Base-by-base conservation (phyloP, 1,140 invertebrate species). In the Plutomurus gul region DNA sequence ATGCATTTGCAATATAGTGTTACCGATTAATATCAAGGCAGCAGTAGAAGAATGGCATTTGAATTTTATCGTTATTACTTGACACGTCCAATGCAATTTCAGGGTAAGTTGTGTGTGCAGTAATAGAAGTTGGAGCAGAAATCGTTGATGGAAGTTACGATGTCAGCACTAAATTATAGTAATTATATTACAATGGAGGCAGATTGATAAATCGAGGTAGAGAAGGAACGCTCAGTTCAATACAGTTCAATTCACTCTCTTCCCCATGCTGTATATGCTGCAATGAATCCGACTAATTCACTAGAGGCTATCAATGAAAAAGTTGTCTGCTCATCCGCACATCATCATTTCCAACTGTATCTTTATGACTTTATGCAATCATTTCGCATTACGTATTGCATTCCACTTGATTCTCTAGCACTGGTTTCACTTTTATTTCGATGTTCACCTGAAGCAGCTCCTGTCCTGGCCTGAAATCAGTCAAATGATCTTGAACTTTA, bases 401-500 rank as follows among this genome's bases (percentile, higher is more conserved):
- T n/a, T n/a, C n/a, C n/a, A n/a, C n/a, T n/a, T n/a, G n/a, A n/a
- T n/a, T n/a, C n/a, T n/a, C n/a, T n/a, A n/a, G n/a, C n/a, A n/a
- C n/a, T n/a, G n/a, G n/a, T n/a, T n/a, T n/a, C n/a, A n/a, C n/a
- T n/a, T n/a, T n/a, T n/a, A n/a, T n/a, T n/a, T n/a, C 20, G 2
- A 65, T 25, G 36, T 65, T 65, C 56, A 33, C 27, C 25, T 27
- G n/a, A n/a, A n/a, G 56, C 27, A 33, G 56, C 27, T 13, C 39
- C n/a, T 43, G 39, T 43, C n/a, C n/a, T 65, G 27, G 56, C 56
- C 56, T 65, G 56, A 65, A 65, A 65, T 65, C 56, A 65, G 33
- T 25, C 18, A 65, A 65, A 65, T 65, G 56, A 30, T 65, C 56
- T 65, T 65, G 56, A 65, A 65, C 56, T 65, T 65, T 65, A 65